phyloP scores from a whole-genome alignment of 2,113 vertebrate genomes.

The Oncorhynchus kisutch region DNA sequence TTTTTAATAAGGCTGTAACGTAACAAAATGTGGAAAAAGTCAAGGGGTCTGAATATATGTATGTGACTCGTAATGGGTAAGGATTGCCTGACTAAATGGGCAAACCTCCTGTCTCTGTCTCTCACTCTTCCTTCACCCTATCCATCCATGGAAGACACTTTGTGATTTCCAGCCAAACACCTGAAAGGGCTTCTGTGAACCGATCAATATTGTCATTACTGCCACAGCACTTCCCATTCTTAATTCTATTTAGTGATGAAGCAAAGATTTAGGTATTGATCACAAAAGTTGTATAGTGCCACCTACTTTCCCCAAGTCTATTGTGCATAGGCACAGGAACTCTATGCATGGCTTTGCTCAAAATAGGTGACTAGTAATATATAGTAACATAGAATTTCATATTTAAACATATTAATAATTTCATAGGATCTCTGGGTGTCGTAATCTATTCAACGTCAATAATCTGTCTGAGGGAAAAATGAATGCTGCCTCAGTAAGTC shows the following conservation, averaged over 20 bases:
- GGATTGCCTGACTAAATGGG: not conserved
- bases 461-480: not conserved
- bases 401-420: too few relatives aligned
- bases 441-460: not conserved
- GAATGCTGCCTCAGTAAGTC: slow-evolving; percentile 35
- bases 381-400: too few relatives aligned
- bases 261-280: slow-evolving; percentile 67
- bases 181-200: slow-evolving; percentile 55
- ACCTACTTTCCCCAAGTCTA: slow-evolving; percentile 10
- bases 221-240: slow-evolving; percentile 58
- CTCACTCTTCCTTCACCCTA: not conserved
- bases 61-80: not conserved
- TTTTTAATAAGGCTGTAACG: too few relatives aligned
- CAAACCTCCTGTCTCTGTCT: too few relatives aligned
- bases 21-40: too few relatives aligned
- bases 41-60: not conserved
- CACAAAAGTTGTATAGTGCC: slow-evolving; percentile 42
- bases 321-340: not conserved
- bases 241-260: slow-evolving; percentile 68
- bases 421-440: too few relatives aligned
- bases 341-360: not conserved
- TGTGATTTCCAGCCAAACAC: slow-evolving; percentile 41
- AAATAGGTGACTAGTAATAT: too few relatives aligned
- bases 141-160: not conserved
- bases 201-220: slow-evolving; percentile 65